A percentile compares a stretch with the other conserved stretches of the same genome.
Evolutionary conservation across 2,888 invertebrate genomes (phyloP).

Genomic region (Eurytoma adleriae): DNA sequence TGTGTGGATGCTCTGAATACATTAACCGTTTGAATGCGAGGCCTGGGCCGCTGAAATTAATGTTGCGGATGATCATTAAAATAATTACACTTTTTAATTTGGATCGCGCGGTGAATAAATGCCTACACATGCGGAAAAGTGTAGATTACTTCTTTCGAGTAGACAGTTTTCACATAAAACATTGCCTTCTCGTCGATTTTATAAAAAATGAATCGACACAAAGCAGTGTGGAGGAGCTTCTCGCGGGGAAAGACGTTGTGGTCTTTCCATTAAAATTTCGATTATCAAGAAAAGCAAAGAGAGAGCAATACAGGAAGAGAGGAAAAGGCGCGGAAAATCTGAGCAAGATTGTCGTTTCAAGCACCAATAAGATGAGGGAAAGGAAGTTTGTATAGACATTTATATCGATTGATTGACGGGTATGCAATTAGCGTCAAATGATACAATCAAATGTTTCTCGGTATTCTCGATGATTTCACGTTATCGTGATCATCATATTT

Average conservation of each 20-base stretch:
- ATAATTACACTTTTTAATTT: no score
- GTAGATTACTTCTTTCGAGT: constrained; percentile 1
- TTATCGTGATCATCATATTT: no score
- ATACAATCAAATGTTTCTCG: no score
- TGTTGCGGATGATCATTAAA: no score
- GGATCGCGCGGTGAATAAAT: no score
- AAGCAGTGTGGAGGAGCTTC: constrained; percentile 1
- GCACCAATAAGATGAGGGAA: background rate
- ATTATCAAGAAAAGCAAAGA: constrained; percentile 58
- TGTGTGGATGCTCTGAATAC: no score
- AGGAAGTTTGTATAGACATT: background rate
- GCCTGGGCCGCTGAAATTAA: no score
- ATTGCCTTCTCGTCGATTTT: background rate
- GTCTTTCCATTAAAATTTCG: constrained; percentile 69
- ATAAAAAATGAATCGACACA: constrained; percentile 26
- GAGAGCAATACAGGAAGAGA: background rate
- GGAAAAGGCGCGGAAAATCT: background rate
- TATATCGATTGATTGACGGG: constrained; percentile 23
- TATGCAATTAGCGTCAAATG: background rate
- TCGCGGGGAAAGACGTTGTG: constrained; percentile 57
- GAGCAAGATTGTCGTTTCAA: no score
- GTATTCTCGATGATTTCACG: no score
- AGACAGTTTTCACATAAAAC: constrained; percentile 47
- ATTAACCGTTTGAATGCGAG: no score
- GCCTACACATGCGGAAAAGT: no score